Percentiles rank a stretch among this genome's conserved stretches.
Conservation (phyloP, 1,140 invertebrate genomes). For the Metaphire vulgaris region DNA sequence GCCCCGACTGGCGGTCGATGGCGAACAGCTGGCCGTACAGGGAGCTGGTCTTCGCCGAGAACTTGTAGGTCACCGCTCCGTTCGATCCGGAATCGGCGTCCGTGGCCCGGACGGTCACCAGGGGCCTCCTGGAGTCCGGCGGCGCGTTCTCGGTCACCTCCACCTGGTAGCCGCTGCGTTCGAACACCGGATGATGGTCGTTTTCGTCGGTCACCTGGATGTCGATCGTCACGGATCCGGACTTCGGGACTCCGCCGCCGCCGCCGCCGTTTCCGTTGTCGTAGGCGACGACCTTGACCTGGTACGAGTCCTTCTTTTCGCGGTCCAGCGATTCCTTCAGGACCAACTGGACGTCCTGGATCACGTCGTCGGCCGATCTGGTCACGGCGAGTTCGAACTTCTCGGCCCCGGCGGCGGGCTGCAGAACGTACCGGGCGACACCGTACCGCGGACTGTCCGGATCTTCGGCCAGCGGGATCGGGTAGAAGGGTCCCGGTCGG, state of each 20-base stretch:
- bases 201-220: constrained; percentile 71
- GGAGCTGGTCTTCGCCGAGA: constrained; percentile 49
- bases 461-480: constrained; percentile 22
- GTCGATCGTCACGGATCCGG: constrained; percentile 69
- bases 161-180: constrained; percentile 58
- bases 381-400: constrained; percentile 24
- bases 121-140: constrained; percentile 81
- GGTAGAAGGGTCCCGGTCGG: constrained; percentile 59
- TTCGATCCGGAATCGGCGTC: constrained; percentile 46
- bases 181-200: constrained; percentile 20
- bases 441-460: constrained; percentile 17
- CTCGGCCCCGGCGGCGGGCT: too few relatives aligned
- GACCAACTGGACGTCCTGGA: constrained; percentile 12
- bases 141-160: constrained; percentile 68
- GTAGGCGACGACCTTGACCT: constrained; percentile 62
- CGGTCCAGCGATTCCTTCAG: constrained; percentile 22
- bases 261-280: too few relatives aligned
- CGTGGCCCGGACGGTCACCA: constrained; percentile 7
- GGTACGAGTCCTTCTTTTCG: constrained; percentile 55
- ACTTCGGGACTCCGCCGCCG: constrained; percentile 73
- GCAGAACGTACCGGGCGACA: constrained; percentile 12
- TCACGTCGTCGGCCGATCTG: constrained; percentile 20
- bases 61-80: constrained; percentile 48
- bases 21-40: background rate
- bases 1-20: background rate